phyloP scores from a whole-genome alignment of 2,888 invertebrate species.

The Itoplectis maculator region DNA sequence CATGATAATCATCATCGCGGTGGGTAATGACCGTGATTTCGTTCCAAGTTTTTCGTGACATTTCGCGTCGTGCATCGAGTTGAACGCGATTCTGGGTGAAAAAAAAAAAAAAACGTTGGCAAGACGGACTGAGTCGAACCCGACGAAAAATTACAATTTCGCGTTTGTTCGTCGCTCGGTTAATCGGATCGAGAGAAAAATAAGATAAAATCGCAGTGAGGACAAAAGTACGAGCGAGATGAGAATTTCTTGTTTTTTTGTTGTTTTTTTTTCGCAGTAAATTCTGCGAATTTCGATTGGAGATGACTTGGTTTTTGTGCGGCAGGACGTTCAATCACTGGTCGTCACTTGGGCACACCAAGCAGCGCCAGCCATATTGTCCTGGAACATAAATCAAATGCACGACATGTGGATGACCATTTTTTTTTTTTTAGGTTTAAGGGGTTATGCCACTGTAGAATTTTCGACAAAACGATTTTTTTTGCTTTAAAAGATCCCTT shows the following conservation, averaged over 20 bases:
- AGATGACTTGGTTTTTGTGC: conserved; percentile 69
- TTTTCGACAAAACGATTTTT: no score
- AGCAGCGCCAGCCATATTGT: conserved; percentile 81
- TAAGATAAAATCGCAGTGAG: background rate
- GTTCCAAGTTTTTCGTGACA: background rate
- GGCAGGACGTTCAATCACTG: conserved; percentile 79
- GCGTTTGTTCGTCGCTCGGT: conserved; percentile 5
- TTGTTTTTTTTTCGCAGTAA: no score
- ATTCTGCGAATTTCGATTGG: conserved; percentile 40
- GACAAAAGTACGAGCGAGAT: conserved; percentile 19
- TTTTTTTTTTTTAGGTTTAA: no score
- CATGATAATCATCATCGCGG: conserved; percentile 1
- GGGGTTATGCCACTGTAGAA: no score
- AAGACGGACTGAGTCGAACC: conserved; percentile 20
- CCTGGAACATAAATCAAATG: conserved; percentile 71
- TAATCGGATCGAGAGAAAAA: background rate
- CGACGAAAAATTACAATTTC: conserved; percentile 10
- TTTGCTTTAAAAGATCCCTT: no score
- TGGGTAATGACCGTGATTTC: conserved; percentile 3
- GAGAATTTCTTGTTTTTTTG: background rate
- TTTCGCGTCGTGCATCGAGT: background rate
- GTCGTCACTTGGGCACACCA: conserved; percentile 81
- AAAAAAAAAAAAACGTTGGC: conserved; percentile 14
- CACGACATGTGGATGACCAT: background rate
- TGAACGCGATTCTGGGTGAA: background rate